A percentile compares a stretch with the other conserved stretches of the same genome.
phyloP scores from a whole-genome alignment of 2,113 vertebrate species.

The Chaetodon auriga region DNA sequence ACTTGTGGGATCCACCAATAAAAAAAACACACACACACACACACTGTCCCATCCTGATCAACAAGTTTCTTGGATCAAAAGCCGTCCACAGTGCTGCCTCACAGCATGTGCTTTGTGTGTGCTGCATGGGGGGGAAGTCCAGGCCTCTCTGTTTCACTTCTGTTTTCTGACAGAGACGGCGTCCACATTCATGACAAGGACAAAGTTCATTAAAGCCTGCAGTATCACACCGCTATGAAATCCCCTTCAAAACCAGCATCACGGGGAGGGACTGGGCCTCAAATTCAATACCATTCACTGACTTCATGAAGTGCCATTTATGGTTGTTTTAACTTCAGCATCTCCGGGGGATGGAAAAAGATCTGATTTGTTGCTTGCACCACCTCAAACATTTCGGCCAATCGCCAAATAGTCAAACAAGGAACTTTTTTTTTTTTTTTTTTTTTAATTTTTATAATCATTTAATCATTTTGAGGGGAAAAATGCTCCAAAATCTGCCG shows the following conservation, averaged over 20 bases:
- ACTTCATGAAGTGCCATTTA: neutral
- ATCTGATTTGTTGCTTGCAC: neutral
- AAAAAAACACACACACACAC: conserved; percentile 3
- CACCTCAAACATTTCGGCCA: neutral
- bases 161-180: conserved; percentile 76
- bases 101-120: conserved; percentile 75
- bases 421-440: too few species aligned
- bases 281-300: conserved; percentile 8
- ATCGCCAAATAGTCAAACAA: neutral
- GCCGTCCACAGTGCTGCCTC: conserved; percentile 40
- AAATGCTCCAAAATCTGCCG: neutral
- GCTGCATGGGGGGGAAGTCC: conserved; percentile 85
- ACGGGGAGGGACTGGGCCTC: neutral
- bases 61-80: conserved; percentile 75
- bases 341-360: neutral
- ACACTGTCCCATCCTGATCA: conserved; percentile 61
- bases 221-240: conserved; percentile 57
- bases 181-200: conserved; percentile 60
- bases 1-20: conserved; percentile 9
- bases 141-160: conserved; percentile 83
- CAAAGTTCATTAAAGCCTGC: conserved; percentile 64
- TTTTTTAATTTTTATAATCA: neutral
- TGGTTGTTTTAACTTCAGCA: neutral
- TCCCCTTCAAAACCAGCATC: conserved; percentile 58
- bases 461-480: neutral